Base-by-base conservation (phyloP, 2,888 invertebrate genomes). In the Platycheirus rosarum region DNA sequence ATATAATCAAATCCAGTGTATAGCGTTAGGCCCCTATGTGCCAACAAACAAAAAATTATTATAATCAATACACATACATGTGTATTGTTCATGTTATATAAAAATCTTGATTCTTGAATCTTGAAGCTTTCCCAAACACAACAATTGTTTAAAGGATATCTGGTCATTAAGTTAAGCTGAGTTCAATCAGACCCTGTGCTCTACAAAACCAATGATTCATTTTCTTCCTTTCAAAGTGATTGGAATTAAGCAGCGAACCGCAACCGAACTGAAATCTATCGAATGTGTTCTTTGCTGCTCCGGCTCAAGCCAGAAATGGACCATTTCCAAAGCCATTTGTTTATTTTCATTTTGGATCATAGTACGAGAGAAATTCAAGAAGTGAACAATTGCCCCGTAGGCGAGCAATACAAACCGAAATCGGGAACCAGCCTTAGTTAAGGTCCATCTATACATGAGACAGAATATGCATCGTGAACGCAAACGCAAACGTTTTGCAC, bases 351-450 rank as follows among this genome's bases (percentile, higher is more conserved):
- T 78, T 32, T 65, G 60, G 69, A 77, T 82, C 76, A 77, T 82
- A 77, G 57, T 62, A 82, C 77, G 68, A 73, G 71, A 82, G 82
- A 82, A 82, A 82, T 82, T 82, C 82, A 82, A 82, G 82, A 82
- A 82, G 82, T 77, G 77, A 82, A 82, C 82, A 82, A 82, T 82
- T 82, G 77, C 82, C 63, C 82, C 71, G 82, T 82, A 82, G 82
- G 82, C 82, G 77, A 82, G 55, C 68, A 53, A 63, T 71, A 53
- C 62, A 71, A 44, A 40, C 35, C 32, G 20, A 26, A 32, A 16
- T 18, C 20, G 29, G 8, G 18, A n/a, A 37, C 35, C 49, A n/a
- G 26, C 46, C n/a, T n/a, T n/a, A n/a, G n/a, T n/a, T 20, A 37
- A 48, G 20, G 18, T 11, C 51, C 18, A 29, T 13, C 26, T 23